Conservation (phyloP, 2,797 vertebrate genomes). For the Ciconia nigra region DNA sequence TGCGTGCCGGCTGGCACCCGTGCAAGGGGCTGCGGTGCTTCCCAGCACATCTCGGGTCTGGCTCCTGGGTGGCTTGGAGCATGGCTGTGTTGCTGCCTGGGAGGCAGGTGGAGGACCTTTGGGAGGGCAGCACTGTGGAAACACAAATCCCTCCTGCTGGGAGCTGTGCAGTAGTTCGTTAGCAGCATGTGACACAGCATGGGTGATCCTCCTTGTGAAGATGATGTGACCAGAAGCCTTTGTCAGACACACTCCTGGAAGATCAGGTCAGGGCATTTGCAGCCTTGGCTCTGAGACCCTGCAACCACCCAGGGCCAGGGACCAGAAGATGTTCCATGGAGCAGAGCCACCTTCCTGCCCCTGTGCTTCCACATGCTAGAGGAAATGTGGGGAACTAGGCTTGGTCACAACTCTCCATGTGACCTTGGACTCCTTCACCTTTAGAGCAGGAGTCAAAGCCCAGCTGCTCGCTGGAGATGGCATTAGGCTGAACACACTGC, state of each 20-base stretch:
- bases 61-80: neutral
- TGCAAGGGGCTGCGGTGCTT: neutral
- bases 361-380: neutral
- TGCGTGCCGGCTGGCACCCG: accelerated
- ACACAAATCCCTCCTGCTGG: neutral
- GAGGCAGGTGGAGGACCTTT: neutral
- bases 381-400: neutral
- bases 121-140: neutral
- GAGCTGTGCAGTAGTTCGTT: neutral
- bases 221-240: neutral
- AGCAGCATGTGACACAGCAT: neutral
- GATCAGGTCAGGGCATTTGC: neutral
- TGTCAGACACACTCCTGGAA: accelerated
- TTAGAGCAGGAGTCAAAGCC: neutral
- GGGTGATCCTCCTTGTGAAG: neutral
- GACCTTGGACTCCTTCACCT: neutral
- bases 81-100: neutral
- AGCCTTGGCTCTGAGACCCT: neutral
- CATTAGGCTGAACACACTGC: neutral
- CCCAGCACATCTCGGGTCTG: neutral
- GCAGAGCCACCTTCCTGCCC: neutral
- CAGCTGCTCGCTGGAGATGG: neutral
- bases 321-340: neutral
- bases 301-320: too few species aligned
- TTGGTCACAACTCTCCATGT: accelerated